Evolutionary conservation across 2,797 vertebrate species (phyloP), one percentile per base, ranked within the genome.

Genomic region (Selene dorsalis): DNA sequence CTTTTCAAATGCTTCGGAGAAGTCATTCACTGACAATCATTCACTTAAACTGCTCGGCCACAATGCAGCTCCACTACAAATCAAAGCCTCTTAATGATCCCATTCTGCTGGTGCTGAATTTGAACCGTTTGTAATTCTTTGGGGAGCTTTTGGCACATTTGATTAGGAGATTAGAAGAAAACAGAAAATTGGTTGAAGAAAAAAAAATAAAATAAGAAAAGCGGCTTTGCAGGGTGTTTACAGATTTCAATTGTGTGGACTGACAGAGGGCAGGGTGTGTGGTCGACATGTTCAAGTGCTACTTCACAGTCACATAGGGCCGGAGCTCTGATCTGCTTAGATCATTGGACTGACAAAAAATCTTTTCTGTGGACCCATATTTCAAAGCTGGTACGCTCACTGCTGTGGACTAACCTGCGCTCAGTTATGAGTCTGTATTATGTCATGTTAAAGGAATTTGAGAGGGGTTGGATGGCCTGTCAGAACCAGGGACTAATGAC

Each of bases 271-370:
- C 94, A 94, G 95, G 93, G 91, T 95, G 96, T 94, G 91, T 94
- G 95, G 94, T 95, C 90, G 89, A 91, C 82, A 89, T 93, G 87
- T 91, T 97, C 93, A 95, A 98, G 97, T 95, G 95, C 94, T 92
- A 94, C 96, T 98, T 96, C 95, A 97, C 93, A 83, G 68, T 1
- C 65, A 96, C 94, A 82, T 71, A 69, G 66, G 85, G 85, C 79
- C 84, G 79, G 57, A 67, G 69, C 65, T 58, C 80, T 83, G 81
- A 80, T 80, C 69, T 68, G 72, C 73, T 75, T 32, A 60, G 50
- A 81, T 80, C 69, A 65, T 45, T 32, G 28, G 43, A 32, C 20
- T 52, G 32, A 73, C 53, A 62, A 75, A 71, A 61, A 41, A 67
- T 38, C 43, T 70, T 50, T 68, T 83, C 71, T 71, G 32, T 71